Evolutionary conservation across 2,888 invertebrate genomes (phyloP).

Genomic region (Chrysolina oricalcia): DNA sequence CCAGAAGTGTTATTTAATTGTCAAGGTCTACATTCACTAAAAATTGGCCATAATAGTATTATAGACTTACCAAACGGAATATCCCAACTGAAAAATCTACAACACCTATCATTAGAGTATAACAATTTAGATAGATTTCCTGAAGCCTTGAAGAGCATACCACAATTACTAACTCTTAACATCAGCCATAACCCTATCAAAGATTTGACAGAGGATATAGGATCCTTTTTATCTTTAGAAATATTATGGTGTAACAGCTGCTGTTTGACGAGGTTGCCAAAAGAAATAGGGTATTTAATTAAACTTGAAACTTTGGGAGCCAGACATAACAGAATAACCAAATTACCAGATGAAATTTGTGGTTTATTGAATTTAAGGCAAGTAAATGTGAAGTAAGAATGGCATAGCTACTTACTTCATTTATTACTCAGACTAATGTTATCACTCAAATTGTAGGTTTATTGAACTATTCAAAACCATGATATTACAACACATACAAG

Average conservation of each 20-base stretch:
- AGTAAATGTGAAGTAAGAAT: constrained; percentile 25
- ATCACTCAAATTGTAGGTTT: no score
- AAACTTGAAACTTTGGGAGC: constrained; percentile 80
- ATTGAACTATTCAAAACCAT: no score
- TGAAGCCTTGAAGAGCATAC: constrained; percentile 75
- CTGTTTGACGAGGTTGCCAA: constrained; percentile 75
- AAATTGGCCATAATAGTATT: constrained; percentile 79
- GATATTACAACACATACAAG: no score
- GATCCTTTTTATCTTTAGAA: constrained; percentile 76
- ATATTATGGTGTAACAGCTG: constrained; percentile 81
- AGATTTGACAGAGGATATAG: constrained; percentile 76
- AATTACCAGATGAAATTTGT: constrained; percentile 76
- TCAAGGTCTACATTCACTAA: constrained; percentile 76
- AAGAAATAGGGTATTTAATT: constrained; percentile 76
- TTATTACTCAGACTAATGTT: background rate
- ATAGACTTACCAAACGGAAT: constrained; percentile 73
- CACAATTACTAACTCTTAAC: constrained; percentile 77
- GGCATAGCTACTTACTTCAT: background rate
- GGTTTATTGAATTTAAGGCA: constrained; percentile 75
- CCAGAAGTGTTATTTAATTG: constrained; percentile 76
- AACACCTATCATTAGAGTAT: constrained; percentile 79
- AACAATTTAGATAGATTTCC: constrained; percentile 78
- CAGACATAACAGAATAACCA: constrained; percentile 76
- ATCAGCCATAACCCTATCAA: constrained; percentile 80
- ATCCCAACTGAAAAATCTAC: constrained; percentile 74